Conservation (phyloP, 2,888 invertebrate genomes). For the Xestia c-nigrum region DNA sequence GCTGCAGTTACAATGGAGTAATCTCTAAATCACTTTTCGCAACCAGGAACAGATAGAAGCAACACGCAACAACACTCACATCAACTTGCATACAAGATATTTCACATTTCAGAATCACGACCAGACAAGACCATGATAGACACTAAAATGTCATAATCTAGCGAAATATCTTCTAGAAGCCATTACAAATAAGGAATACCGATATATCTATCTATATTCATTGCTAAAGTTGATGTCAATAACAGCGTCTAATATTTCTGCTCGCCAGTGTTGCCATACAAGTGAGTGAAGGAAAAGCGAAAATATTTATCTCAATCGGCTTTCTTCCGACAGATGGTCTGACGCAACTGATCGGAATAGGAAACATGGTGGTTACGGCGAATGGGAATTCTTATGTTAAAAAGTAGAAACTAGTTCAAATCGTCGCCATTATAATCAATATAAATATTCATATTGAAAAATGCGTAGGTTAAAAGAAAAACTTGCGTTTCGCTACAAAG, state of each 20-base stretch:
- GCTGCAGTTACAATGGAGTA: slow-evolving; percentile 40
- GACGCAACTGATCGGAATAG: slow-evolving; percentile 71
- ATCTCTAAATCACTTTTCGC: slow-evolving; percentile 52
- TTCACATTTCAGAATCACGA: slow-evolving; percentile 44
- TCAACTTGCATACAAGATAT: slow-evolving; percentile 34
- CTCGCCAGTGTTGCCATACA: slow-evolving; percentile 58
- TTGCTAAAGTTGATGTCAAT: not conserved
- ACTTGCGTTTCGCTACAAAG: not conserved
- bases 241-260: slow-evolving; percentile 20
- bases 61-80: slow-evolving; percentile 38
- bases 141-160: slow-evolving; percentile 19
- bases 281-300: slow-evolving; percentile 70
- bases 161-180: slow-evolving; percentile 19
- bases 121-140: slow-evolving; percentile 15
- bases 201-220: slow-evolving; percentile 1
- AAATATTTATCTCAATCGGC: slow-evolving; percentile 70
- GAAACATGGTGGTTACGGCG: slow-evolving; percentile 58
- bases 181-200: not conserved
- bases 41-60: slow-evolving; percentile 56
- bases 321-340: slow-evolving; percentile 72
- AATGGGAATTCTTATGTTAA: slow-evolving; percentile 68
- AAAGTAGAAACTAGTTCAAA: slow-evolving; percentile 66
- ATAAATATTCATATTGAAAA: slow-evolving; percentile 64
- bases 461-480: slow-evolving; percentile 9
- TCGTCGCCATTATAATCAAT: slow-evolving; percentile 42